These are phyloP conservation scores for Podarcis muralis DNA, from an alignment of 2,113 vertebrate species.

Conservation along the genomic window DNA sequence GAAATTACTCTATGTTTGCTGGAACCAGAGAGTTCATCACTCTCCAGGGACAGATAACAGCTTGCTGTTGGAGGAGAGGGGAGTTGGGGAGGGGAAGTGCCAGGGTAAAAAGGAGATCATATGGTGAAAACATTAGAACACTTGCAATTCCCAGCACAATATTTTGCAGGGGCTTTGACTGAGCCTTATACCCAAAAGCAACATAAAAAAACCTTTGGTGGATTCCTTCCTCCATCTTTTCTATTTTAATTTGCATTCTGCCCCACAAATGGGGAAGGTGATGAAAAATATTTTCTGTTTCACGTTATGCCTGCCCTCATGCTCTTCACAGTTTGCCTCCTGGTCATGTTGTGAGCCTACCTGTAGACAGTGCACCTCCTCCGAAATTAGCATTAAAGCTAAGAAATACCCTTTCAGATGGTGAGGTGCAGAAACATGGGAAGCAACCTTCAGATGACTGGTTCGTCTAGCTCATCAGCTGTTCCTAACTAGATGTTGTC, in stretches of 20 bases:
- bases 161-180: neutral
- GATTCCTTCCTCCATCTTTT: neutral
- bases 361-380: neutral
- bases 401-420: neutral
- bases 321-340: too few relatives aligned
- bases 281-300: neutral
- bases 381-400: neutral
- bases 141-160: neutral
- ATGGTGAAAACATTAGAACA: slow-evolving; percentile 5
- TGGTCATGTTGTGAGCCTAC: neutral
- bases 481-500: neutral
- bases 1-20: slow-evolving; percentile 29
- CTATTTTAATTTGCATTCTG: neutral
- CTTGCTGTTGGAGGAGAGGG: neutral
- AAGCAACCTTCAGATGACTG: neutral
- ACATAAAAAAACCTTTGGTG: neutral
- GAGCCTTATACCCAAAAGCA: neutral
- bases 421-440: neutral
- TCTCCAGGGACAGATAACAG: slow-evolving; percentile 15
- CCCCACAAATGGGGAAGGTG: neutral
- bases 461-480: neutral
- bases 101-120: neutral
- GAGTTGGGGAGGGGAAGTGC: neutral
- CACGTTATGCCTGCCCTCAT: neutral
- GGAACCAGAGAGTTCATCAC: slow-evolving; percentile 18